Evolutionary conservation across 2,113 vertebrate species (phyloP), one percentile per base, ranked within the genome.

Genomic region (Henicopernis longicauda): DNA sequence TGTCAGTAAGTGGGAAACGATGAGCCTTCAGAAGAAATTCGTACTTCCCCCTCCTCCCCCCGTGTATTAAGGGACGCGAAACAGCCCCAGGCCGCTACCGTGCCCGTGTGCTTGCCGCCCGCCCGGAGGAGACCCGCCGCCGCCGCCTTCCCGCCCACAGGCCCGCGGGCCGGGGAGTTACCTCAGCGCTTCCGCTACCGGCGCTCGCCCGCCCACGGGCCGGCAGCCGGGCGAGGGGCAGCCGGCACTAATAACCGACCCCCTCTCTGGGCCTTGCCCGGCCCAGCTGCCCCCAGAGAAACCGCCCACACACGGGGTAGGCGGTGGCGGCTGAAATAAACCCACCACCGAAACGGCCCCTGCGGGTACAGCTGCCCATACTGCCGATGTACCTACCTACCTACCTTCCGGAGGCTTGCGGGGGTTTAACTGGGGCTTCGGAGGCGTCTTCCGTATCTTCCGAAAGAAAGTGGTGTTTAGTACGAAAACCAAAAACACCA

Each of bases 251-350:
- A 14, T 5, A 7, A 42, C 18, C 3, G 1, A 17, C 57, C 19
- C 12, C 12, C 6, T n/a, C n/a, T n/a, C 1, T 26, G 27, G 3
- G 52, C 31, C 34, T 49, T 3, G 11, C 21, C 58, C 10, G 4
- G 58, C n/a, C 54, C 17, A 20, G 16, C 21, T 57, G 25, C n/a
- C 32, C 57, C 19, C 13, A 13, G n/a, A 22, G 36, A 34, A 27
- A 71, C 34, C 8, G 7, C 25, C 9, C 9, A 6, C 19, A 5
- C 22, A 6, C 0, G 0, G 13, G 13, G 6, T 5, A 0, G 0
- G 38, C 8, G 18, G 23, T 3, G 18, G 42, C 47, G 72, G 21
- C n/a, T 25, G 40, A 52, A 65, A n/a, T 5, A 59, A 90, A 57
- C 31, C 7, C 57, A 26, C 4, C 62, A 16, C 4, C 25, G 23